These are phyloP conservation scores for Saguinus midas DNA, from an alignment of 2,113 vertebrate genomes.

Conservation along the genomic window DNA sequence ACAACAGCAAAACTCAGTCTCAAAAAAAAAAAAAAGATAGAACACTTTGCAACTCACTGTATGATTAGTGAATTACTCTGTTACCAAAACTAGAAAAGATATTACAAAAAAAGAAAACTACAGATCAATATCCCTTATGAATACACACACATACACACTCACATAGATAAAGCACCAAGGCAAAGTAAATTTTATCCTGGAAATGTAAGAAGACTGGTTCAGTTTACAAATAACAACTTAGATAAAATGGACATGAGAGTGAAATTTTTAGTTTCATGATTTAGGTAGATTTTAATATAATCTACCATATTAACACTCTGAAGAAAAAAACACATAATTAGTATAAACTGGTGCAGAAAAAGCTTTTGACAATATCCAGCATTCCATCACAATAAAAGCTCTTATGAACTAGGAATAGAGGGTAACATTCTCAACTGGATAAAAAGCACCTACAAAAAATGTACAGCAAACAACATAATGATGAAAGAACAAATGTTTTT, in stretches of 20 bases:
- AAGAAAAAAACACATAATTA: not conserved
- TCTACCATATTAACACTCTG: not conserved
- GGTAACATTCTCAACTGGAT: not conserved
- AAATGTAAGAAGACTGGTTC: not conserved
- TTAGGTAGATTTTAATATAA: not conserved
- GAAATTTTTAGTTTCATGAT: no score
- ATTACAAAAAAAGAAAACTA: not conserved
- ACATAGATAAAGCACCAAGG: not conserved
- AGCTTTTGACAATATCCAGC: not conserved
- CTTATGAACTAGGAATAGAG: not conserved
- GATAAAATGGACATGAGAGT: no score
- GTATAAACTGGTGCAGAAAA: not conserved
- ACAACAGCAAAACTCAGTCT: no score
- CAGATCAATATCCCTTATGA: not conserved
- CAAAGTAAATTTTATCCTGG: not conserved
- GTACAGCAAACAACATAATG: not conserved
- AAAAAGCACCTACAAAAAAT: not conserved
- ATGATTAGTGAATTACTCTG: conserved; percentile 2
- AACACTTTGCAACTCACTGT: not conserved
- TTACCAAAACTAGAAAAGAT: not conserved
- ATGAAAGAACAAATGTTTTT: not conserved
- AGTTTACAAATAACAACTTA: not conserved
- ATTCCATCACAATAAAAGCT: not conserved
- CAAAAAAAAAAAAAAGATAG: not conserved
- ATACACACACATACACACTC: not conserved